Conservation (phyloP, 92 coral and sea anemone genomes). For the Metridium senile region DNA sequence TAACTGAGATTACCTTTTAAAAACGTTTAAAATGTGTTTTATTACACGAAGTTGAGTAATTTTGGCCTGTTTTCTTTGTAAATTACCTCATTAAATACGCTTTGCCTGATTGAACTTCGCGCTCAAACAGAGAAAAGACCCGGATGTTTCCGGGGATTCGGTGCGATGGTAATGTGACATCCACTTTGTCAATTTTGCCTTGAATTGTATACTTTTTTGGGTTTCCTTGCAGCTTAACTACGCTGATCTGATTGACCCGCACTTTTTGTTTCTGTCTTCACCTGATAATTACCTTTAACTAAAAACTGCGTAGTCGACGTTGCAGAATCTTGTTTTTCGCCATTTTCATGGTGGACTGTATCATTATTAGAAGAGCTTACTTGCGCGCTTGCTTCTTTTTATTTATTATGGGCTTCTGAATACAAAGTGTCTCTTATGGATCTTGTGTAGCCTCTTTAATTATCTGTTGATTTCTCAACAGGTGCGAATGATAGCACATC, state of each 20-base stretch:
- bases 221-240: constrained; percentile 16
- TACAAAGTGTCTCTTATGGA: background rate
- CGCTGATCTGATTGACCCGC: constrained; percentile 15
- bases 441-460: background rate
- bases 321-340: constrained; percentile 1
- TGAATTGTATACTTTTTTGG: constrained; percentile 16
- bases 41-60: no score
- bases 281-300: background rate
- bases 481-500: background rate
- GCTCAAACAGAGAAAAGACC: no score
- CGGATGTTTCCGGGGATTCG: no score
- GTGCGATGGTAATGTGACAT: constrained; percentile 19
- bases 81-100: no score
- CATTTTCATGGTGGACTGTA: background rate
- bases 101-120: no score
- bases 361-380: background rate
- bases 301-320: constrained; percentile 12
- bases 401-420: background rate
- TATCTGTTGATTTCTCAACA: background rate
- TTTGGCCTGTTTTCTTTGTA: no score
- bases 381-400: background rate
- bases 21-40: no score
- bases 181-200: constrained; percentile 24
- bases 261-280: background rate
- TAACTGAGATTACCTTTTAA: no score